Evolutionary conservation across 2,888 invertebrate genomes (phyloP).

Genomic region (Leptinotarsa juncta): DNA sequence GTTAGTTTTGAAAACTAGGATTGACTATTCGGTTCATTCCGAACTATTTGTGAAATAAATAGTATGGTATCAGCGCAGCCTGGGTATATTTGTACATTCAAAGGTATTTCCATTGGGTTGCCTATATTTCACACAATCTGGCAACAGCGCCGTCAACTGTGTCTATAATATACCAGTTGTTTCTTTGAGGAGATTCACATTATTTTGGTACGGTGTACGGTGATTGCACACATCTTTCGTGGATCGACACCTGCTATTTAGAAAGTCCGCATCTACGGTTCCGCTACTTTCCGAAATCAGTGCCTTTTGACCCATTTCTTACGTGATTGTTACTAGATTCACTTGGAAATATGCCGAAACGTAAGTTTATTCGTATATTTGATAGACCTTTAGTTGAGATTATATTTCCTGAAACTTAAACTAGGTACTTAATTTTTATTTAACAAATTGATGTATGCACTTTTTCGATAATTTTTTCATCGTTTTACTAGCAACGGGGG

Average conservation of each 20-base stretch:
- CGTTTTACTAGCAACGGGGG: no score
- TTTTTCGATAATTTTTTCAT: no score
- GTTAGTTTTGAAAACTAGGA: no score
- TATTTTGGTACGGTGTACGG: constrained; percentile 20
- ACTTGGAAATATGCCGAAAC: constrained; percentile 16
- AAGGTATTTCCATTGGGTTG: no score
- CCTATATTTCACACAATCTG: neutral
- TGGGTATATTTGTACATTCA: no score
- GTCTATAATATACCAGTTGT: constrained; percentile 26
- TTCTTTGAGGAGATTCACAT: constrained; percentile 22
- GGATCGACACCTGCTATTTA: neutral
- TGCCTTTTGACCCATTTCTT: constrained; percentile 1
- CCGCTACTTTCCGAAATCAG: neutral
- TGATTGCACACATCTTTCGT: neutral
- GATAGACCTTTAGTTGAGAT: no score
- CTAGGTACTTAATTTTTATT: no score
- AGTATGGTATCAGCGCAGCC: no score
- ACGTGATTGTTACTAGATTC: neutral
- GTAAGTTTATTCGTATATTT: constrained; percentile 10
- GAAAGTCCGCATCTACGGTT: neutral
- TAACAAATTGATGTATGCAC: no score
- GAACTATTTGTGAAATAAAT: no score
- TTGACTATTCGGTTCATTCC: no score
- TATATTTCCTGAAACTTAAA: no score
- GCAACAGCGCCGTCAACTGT: constrained; percentile 21